Evolutionary conservation across 2,113 vertebrate genomes (phyloP).

Genomic region (Henicopernis longicauda): DNA sequence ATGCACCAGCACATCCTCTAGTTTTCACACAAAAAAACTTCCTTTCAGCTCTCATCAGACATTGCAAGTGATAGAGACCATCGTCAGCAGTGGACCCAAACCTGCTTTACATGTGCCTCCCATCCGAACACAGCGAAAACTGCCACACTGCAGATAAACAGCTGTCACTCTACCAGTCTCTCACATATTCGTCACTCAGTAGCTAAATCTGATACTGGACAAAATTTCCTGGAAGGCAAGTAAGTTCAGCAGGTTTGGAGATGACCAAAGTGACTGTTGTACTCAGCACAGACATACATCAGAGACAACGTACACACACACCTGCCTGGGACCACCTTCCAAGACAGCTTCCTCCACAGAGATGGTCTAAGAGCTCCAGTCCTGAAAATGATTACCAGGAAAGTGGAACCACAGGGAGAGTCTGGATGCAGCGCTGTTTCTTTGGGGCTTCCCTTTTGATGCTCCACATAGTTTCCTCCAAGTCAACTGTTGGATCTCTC

Average conservation of each 20-base stretch:
- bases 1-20: rapidly evolving
- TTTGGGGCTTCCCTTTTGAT: not conserved
- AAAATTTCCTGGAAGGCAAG: not conserved
- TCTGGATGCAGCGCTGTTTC: not conserved
- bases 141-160: not conserved
- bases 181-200: not conserved
- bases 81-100: not conserved
- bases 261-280: not conserved
- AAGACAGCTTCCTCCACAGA: not conserved
- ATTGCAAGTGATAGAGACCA: not conserved
- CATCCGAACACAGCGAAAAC: not conserved
- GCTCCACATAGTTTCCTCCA: not conserved
- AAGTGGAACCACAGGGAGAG: not conserved
- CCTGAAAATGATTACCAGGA: not conserved
- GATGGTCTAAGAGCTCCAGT: not conserved
- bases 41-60: not conserved
- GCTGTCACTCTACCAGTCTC: not conserved
- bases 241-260: not conserved
- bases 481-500: not conserved
- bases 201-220: not conserved
- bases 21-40: not conserved
- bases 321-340: not conserved
- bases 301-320: not conserved
- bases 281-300: not conserved
- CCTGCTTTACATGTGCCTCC: not conserved